Evolutionary conservation across 2,797 vertebrate genomes (phyloP).

Genomic region (Australoheros facetus): DNA sequence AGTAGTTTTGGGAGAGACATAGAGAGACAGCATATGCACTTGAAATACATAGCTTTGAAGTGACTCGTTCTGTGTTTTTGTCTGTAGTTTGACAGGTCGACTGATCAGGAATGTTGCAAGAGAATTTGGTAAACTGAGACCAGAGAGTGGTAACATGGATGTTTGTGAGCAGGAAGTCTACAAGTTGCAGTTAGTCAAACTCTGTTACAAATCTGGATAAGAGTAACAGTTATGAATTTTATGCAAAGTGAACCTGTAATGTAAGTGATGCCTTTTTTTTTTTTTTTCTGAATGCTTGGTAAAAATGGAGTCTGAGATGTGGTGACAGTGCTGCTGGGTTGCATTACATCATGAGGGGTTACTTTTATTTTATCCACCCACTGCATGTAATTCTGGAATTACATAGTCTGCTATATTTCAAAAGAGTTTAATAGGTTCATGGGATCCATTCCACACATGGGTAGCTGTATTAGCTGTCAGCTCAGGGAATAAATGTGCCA

Average conservation of each 20-base stretch:
- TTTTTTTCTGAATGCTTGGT: background rate
- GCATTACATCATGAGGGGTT: background rate
- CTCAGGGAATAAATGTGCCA: slow-evolving; percentile 45
- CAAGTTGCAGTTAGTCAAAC: background rate
- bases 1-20: slow-evolving; percentile 41
- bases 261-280: too few species aligned
- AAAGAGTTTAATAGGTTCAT: slow-evolving; percentile 29
- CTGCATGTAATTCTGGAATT: slow-evolving; percentile 7
- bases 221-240: background rate
- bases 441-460: slow-evolving; percentile 21
- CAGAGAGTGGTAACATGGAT: background rate
- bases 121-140: slow-evolving; percentile 22
- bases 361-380: slow-evolving; percentile 8
- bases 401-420: slow-evolving; percentile 22
- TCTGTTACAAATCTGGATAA: background rate
- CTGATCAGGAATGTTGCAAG: slow-evolving; percentile 55
- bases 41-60: slow-evolving; percentile 38
- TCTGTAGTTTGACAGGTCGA: slow-evolving; percentile 46
- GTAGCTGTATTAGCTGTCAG: slow-evolving; percentile 40
- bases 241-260: too few species aligned
- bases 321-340: slow-evolving; percentile 3
- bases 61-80: slow-evolving; percentile 34
- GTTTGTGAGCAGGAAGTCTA: background rate
- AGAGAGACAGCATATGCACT: slow-evolving; percentile 34
- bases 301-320: background rate